A percentile compares a stretch with the other conserved stretches of the same genome.
These are phyloP conservation scores for Tyria jacobaeae DNA, from an alignment of 2,888 invertebrate species.

Conservation along the genomic window DNA sequence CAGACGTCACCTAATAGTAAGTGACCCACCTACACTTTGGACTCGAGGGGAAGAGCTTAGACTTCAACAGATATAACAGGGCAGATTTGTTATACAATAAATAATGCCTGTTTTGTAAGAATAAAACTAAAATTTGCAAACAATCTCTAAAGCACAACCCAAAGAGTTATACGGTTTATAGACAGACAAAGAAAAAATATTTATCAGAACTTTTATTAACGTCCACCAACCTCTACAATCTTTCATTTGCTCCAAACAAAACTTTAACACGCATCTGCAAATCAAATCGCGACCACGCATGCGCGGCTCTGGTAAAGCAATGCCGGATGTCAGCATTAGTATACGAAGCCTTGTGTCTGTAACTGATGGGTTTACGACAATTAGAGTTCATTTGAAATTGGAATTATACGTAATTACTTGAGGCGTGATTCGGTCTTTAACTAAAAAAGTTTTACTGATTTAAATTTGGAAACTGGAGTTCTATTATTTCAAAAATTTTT, in stretches of 20 bases:
- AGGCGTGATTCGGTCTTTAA: not conserved
- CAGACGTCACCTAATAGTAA: no score
- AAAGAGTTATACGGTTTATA: no score
- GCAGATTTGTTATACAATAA: no score
- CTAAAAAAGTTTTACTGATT: not conserved
- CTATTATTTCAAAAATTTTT: not conserved
- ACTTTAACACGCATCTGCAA: conserved; percentile 75
- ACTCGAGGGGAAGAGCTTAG: no score
- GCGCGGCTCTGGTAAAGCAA: conserved; percentile 42
- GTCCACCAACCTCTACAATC: conserved; percentile 16
- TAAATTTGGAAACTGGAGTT: not conserved
- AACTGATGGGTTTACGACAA: conserved; percentile 32
- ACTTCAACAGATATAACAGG: no score
- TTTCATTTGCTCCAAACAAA: conserved; percentile 54
- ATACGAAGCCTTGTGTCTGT: conserved; percentile 39
- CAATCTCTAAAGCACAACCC: no score
- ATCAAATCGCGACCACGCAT: conserved; percentile 80
- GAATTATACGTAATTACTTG: conserved; percentile 7
- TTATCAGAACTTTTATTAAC: not conserved
- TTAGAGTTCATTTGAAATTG: conserved; percentile 17
- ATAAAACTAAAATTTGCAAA: no score
- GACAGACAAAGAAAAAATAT: not conserved
- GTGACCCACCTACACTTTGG: no score
- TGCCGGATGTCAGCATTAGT: conserved; percentile 67
- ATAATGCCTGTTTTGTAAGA: no score